Base-by-base conservation (phyloP, 2,113 vertebrate species). In the Pelecanoides urinatrix region DNA sequence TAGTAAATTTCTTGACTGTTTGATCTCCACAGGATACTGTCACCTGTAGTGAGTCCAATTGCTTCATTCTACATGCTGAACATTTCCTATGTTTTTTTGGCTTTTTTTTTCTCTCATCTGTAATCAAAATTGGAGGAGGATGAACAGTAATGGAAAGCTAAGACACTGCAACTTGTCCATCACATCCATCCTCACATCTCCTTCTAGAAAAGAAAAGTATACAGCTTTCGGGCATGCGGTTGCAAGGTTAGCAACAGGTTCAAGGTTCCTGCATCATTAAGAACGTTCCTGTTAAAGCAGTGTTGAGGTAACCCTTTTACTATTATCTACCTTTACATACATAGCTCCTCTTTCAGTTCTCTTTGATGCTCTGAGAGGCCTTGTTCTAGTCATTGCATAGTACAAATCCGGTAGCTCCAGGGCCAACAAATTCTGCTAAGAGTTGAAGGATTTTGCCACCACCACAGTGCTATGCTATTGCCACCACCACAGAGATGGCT, bases 71-170 rank as follows among this genome's bases (percentile, higher is more conserved):
- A 42, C 26, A 21, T 61, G 8, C 8, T 72, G 58, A 85, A 63
- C 1, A 30, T 47, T 87, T 73, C 4, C 5, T 36, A 4, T 21
- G 4, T 1, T 56, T 67, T 74, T 72, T 49, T 34, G 4, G 1
- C 2, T 21, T 17, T 34, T 15, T 20, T 3, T 16, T 7, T 4
- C 11, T 22, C 11, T 65, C 0, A 0, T 29, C 32, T 66, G 13
- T 53, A 42, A 55, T 86, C 4, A 67, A 55, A 88, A 70, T 17
- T 44, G 32, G 23, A 56, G 11, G 8, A 80, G 1, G 3, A 12
- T 25, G 8, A 55, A 34, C 4, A 36, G 5, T 34, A 56, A 68
- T 32, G 17, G 14, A 75, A 22, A 88, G 6, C 11, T 86, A 30
- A 86, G 47, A 8, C 22, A 44, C 21, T 67, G 26, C 11, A 66